These are phyloP conservation scores for Cheilosia vulpina DNA, from an alignment of 2,888 invertebrate genomes.

Conservation along the genomic window DNA sequence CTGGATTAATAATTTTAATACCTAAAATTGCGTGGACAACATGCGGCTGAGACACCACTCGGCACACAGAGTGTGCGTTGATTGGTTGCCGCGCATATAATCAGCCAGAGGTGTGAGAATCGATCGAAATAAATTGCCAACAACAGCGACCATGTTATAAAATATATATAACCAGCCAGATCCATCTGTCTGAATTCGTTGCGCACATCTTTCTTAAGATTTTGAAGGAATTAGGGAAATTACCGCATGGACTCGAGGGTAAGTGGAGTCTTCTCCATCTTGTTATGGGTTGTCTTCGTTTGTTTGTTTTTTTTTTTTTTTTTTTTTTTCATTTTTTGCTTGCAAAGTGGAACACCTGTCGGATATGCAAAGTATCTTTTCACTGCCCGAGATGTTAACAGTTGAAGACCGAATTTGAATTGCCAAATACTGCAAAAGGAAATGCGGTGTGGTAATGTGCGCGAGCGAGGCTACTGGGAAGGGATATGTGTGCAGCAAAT, in stretches of 20 bases:
- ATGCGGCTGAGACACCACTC: conserved; percentile 36
- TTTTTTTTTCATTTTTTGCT: background rate
- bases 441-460: background rate
- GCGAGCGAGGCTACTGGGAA: background rate
- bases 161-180: conserved; percentile 10
- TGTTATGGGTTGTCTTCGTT: conserved; percentile 47
- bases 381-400: conserved; percentile 28
- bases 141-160: background rate
- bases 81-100: conserved; percentile 62
- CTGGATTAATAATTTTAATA: conserved; percentile 29
- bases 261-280: conserved; percentile 57
- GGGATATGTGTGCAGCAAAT: conserved; percentile 33
- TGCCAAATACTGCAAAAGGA: conserved; percentile 37
- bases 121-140: conserved; percentile 69
- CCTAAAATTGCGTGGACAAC: conserved; percentile 29
- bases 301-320: conserved; percentile 1
- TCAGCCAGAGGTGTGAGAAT: conserved; percentile 72
- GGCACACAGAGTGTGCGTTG: conserved; percentile 40
- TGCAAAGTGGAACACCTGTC: conserved; percentile 72
- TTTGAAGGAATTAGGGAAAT: conserved; percentile 66
- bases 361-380: conserved; percentile 70
- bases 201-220: conserved; percentile 73
- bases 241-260: conserved; percentile 1
- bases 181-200: conserved; percentile 72
- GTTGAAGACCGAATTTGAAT: conserved; percentile 54